Conservation (phyloP, 2,797 vertebrate genomes). For the Hyperoplus immaculatus region DNA sequence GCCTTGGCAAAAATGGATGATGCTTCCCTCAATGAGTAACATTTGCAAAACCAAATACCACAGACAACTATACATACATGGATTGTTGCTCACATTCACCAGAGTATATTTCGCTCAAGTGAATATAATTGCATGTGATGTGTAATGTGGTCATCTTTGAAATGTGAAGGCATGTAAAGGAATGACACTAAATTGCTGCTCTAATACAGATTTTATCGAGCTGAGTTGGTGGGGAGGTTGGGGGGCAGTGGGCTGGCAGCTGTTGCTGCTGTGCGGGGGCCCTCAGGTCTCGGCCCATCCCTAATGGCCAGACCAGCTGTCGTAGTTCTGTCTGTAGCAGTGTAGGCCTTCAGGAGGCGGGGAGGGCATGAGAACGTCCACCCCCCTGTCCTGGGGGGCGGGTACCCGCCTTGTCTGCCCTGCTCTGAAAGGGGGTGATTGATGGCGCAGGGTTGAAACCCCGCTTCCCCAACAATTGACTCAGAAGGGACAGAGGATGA, state of each 20-base stretch:
- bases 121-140: conserved; percentile 35
- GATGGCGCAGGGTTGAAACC: conserved; percentile 88
- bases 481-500: conserved; percentile 84
- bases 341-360: conserved; percentile 83
- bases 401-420: conserved; percentile 87
- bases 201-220: conserved; percentile 83
- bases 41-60: conserved; percentile 42
- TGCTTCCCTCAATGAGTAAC: conserved; percentile 30
- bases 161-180: conserved; percentile 65
- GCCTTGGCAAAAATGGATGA: conserved; percentile 17
- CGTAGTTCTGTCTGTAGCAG: conserved; percentile 87
- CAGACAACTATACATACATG: conserved; percentile 7
- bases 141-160: conserved; percentile 49
- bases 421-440: conserved; percentile 89
- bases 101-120: conserved; percentile 7
- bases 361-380: conserved; percentile 91
- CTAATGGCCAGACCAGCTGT: conserved; percentile 91
- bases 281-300: conserved; percentile 84
- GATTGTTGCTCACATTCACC: conserved; percentile 15
- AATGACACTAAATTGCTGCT: conserved; percentile 76
- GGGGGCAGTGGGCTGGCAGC: conserved; percentile 86
- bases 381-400: conserved; percentile 87
- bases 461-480: conserved; percentile 88
- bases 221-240: conserved; percentile 65
- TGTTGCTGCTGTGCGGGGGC: conserved; percentile 86